phyloP scores from a whole-genome alignment of 2,797 vertebrate species.

The Kryptolebias ocellatus region DNA sequence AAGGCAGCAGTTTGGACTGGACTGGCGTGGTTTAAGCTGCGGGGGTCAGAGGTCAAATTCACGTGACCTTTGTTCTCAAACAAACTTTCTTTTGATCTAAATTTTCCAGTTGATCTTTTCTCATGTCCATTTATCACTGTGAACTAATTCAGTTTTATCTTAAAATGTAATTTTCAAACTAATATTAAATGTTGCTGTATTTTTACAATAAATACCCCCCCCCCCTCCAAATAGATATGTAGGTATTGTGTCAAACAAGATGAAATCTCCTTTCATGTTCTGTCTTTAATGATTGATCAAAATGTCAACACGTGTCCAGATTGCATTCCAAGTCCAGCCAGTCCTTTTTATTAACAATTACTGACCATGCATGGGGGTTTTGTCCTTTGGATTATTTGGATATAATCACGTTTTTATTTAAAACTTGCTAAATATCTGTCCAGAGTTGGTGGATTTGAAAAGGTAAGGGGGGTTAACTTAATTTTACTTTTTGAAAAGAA shows the following conservation, averaged over 20 bases:
- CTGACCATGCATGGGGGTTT: slow-evolving; percentile 18
- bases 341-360: slow-evolving; percentile 42
- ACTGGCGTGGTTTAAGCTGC: background rate
- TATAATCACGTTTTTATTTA: slow-evolving; percentile 24
- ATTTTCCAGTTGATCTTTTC: background rate
- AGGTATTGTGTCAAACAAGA: slow-evolving; percentile 31
- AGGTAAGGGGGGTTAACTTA: slow-evolving; percentile 35
- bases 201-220: background rate
- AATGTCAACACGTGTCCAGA: slow-evolving; percentile 73
- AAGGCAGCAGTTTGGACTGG: too few relatives aligned
- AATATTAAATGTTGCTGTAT: background rate
- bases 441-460: slow-evolving; percentile 9
- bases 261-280: slow-evolving; percentile 40
- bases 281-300: slow-evolving; percentile 78
- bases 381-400: slow-evolving; percentile 5
- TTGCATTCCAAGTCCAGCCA: slow-evolving; percentile 65
- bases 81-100: slow-evolving; percentile 21
- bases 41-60: slow-evolving; percentile 22
- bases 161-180: background rate
- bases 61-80: slow-evolving; percentile 24
- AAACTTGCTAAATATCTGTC: slow-evolving; percentile 14
- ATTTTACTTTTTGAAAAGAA: background rate
- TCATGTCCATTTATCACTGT: background rate
- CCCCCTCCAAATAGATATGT: background rate
- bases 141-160: background rate